phyloP scores from a whole-genome alignment of 2,888 invertebrate species.

The Trichogramma evanescens region DNA sequence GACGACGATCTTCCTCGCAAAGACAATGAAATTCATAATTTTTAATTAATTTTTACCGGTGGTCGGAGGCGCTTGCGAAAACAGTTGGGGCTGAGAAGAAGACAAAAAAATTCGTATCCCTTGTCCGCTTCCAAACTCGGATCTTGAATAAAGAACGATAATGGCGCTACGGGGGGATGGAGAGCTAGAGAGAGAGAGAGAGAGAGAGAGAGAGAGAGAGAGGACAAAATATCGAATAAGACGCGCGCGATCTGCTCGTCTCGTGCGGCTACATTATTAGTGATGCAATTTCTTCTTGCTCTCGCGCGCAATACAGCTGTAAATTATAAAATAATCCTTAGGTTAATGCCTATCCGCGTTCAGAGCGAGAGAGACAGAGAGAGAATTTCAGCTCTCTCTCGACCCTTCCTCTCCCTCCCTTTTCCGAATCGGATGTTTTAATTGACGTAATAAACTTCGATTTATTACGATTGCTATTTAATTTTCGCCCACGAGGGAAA shows the following conservation, averaged over 20 bases:
- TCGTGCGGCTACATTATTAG: conserved; percentile 13
- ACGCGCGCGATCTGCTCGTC: not conserved
- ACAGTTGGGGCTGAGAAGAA: too few species aligned
- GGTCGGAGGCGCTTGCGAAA: too few species aligned
- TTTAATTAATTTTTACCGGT: too few species aligned
- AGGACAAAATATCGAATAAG: conserved; percentile 13
- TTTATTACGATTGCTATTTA: conserved; percentile 18
- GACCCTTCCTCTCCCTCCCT: conserved; percentile 28
- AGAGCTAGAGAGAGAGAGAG: conserved; percentile 24
- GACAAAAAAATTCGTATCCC: too few species aligned
- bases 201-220: conserved; percentile 23
- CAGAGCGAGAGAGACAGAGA: too few species aligned
- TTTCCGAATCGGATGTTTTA: conserved; percentile 35
- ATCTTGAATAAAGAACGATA: too few species aligned
- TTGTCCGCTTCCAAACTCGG: too few species aligned
- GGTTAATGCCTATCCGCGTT: conserved; percentile 40
- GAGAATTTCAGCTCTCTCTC: too few species aligned
- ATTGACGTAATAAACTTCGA: conserved; percentile 36
- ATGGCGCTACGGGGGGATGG: conserved; percentile 20
- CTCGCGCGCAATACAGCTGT: conserved; percentile 25
- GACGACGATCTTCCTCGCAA: too few species aligned
- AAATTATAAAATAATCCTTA: conserved; percentile 43
- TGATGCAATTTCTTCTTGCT: conserved; percentile 26
- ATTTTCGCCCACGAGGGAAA: too few species aligned
- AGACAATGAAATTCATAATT: too few species aligned